These are phyloP conservation scores for Contarinia nasturtii DNA, from an alignment of 1,140 invertebrate genomes.

Conservation along the genomic window DNA sequence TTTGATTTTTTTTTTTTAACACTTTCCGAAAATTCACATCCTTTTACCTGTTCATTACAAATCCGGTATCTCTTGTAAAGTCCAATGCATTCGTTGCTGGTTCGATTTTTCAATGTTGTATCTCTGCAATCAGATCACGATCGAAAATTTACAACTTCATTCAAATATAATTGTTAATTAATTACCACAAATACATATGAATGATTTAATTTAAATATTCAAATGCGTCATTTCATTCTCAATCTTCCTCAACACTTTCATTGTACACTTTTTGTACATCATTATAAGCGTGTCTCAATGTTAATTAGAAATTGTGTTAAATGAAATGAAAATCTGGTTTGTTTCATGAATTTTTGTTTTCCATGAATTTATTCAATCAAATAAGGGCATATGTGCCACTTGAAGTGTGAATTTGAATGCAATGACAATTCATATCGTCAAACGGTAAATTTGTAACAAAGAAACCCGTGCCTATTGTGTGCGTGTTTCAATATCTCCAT, in stretches of 20 bases:
- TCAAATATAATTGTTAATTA: neutral
- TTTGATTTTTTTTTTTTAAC: neutral
- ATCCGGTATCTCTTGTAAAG: slow-evolving; percentile 45
- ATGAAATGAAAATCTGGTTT: slow-evolving; percentile 1
- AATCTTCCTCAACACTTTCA: too few relatives aligned
- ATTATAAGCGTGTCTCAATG: neutral
- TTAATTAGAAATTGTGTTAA: neutral
- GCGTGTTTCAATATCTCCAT: too few relatives aligned
- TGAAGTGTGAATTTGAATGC: neutral
- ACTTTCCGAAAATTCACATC: neutral
- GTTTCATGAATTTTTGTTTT: slow-evolving; percentile 6
- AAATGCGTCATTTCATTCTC: too few relatives aligned
- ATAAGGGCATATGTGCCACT: neutral
- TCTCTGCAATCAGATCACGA: neutral
- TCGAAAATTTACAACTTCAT: neutral
- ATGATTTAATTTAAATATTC: too few relatives aligned
- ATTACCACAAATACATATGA: too few relatives aligned
- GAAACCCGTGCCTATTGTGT: too few relatives aligned
- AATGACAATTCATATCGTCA: neutral
- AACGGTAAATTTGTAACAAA: neutral
- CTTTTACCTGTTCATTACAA: slow-evolving; percentile 47
- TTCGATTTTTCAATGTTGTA: slow-evolving; percentile 18
- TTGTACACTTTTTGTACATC: too few relatives aligned
- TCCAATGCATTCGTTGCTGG: slow-evolving; percentile 35
- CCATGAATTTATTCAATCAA: slow-evolving; percentile 1